Percentiles rank a stretch among this genome's conserved stretches.
Evolutionary conservation across 2,888 invertebrate species (phyloP).

Genomic region (Sinodicranocentrus sp.): DNA sequence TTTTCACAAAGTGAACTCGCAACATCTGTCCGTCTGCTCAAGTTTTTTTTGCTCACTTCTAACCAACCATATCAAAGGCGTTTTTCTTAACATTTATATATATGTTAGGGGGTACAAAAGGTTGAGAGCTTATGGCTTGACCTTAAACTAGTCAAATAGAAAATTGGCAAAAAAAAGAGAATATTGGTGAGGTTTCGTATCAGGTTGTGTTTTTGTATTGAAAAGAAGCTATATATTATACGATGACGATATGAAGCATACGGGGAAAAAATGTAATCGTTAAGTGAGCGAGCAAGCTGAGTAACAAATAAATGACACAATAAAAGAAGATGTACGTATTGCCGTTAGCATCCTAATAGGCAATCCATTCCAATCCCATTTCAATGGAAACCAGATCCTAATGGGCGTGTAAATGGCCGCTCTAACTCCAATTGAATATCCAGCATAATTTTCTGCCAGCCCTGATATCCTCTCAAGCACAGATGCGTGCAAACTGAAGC

Average conservation of each 20-base stretch:
- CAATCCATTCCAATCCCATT: conserved; percentile 54
- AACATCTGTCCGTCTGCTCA: conserved; percentile 17
- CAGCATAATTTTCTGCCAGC: conserved; percentile 31
- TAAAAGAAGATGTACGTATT: conserved; percentile 50
- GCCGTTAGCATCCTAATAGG: conserved; percentile 57
- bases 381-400: conserved; percentile 61
- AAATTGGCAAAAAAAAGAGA: conserved; percentile 5
- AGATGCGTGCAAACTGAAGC: too few species aligned
- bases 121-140: conserved; percentile 17
- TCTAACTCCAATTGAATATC: conserved; percentile 56
- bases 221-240: too few species aligned
- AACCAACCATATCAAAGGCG: too few species aligned
- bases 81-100: background rate
- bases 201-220: too few species aligned
- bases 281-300: conserved; percentile 28
- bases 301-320: conserved; percentile 40
- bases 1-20: background rate
- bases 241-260: too few species aligned
- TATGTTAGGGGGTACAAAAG: conserved; percentile 2
- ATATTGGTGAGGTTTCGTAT: too few species aligned
- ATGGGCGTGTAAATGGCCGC: conserved; percentile 62
- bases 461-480: background rate
- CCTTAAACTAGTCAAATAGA: conserved; percentile 34
- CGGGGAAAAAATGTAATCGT: conserved; percentile 11
- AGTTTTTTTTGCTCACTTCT: conserved; percentile 8